Conservation (phyloP, 2,888 invertebrate genomes). For the Mactromeris polynyma region DNA sequence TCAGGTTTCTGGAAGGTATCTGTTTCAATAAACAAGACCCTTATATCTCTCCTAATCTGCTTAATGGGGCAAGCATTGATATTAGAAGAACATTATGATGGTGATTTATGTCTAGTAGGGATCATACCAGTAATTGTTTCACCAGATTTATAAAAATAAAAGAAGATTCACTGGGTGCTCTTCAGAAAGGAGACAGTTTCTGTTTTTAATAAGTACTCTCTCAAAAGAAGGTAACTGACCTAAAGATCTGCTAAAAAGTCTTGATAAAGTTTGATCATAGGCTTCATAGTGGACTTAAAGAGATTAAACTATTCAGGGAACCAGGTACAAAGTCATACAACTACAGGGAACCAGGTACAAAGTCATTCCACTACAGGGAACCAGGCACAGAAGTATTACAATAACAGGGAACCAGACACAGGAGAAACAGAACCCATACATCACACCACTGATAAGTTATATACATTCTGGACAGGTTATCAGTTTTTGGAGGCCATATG, state of each 20-base stretch:
- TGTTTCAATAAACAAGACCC: conserved; percentile 10
- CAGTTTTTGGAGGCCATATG: conserved; percentile 1
- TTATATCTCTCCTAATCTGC: conserved; percentile 31
- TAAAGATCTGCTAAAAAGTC: not conserved
- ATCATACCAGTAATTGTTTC: conserved; percentile 27
- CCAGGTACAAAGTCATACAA: not conserved
- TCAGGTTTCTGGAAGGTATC: not conserved
- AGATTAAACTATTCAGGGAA: not conserved
- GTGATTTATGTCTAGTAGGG: conserved; percentile 37
- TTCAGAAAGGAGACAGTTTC: not conserved
- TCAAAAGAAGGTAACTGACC: conserved; percentile 2
- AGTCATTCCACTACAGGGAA: not conserved
- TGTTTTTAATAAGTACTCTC: not conserved
- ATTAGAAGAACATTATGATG: conserved; percentile 36
- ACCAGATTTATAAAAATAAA: conserved; percentile 37
- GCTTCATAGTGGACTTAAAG: not conserved
- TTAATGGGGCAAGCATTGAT: conserved; percentile 44
- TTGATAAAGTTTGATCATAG: not conserved
- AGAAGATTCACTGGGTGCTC: conserved; percentile 16
- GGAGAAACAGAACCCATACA: not conserved
- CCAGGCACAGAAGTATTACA: not conserved
- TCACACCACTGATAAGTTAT: not conserved
- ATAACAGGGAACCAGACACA: not conserved
- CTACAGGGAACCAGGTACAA: not conserved
- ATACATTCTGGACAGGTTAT: conserved; percentile 16